Evolutionary conservation across 2,888 invertebrate species (phyloP).

Genomic region (Drosophila merina): DNA sequence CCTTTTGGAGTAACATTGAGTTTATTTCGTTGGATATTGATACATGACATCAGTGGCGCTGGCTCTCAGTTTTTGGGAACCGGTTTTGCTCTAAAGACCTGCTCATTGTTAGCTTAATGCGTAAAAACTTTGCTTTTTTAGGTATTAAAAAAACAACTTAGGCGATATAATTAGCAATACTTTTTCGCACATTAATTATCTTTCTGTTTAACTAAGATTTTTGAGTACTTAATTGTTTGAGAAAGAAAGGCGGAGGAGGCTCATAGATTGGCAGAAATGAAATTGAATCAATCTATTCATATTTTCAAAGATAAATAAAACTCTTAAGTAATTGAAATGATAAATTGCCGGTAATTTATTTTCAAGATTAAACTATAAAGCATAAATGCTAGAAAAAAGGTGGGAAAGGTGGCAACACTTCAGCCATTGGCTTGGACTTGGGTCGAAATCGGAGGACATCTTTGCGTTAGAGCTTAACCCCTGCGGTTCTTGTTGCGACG

Average conservation of each 20-base stretch:
- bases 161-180: background rate
- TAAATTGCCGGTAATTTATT: background rate
- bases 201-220: no score
- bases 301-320: no score
- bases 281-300: no score
- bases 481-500: background rate
- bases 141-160: background rate
- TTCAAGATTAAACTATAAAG: background rate
- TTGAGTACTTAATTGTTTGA: no score
- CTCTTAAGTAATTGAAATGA: no score
- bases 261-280: no score
- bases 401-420: background rate
- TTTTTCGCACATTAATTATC: background rate
- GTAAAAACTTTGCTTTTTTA: background rate
- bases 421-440: background rate
- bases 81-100: slow-evolving; percentile 13
- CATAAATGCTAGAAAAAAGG: background rate
- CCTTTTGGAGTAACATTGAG: background rate
- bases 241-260: no score
- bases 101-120: background rate
- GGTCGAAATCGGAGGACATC: background rate
- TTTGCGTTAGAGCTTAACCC: background rate
- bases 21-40: slow-evolving; percentile 1
- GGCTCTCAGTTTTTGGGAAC: slow-evolving; percentile 3
- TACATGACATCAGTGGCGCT: slow-evolving; percentile 25